phyloP scores from a whole-genome alignment of 2,888 invertebrate species.

The Dasysyrphus albostriatus region DNA sequence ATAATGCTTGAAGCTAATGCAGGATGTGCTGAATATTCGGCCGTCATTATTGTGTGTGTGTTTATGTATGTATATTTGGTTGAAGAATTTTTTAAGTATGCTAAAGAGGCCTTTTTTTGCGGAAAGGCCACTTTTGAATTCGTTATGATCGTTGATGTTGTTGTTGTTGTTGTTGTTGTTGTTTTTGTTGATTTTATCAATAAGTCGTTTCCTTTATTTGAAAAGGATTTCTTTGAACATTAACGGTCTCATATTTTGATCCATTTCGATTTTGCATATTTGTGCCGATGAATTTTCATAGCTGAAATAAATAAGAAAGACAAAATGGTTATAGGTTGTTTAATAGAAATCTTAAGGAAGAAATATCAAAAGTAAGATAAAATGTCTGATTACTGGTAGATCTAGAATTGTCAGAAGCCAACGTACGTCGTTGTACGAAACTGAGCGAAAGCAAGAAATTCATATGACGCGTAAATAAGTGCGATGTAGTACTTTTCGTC shows the following conservation, averaged over 20 bases:
- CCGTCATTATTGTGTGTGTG: conserved; percentile 78
- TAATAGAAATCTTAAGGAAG: too few species aligned
- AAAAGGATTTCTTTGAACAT: conserved; percentile 45
- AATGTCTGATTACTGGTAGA: too few species aligned
- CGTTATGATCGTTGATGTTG: conserved; percentile 15
- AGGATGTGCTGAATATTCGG: conserved; percentile 82
- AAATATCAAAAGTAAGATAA: too few species aligned
- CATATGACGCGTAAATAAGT: too few species aligned
- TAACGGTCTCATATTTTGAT: conserved; percentile 58
- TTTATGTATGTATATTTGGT: conserved; percentile 50
- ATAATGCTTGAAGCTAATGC: conserved; percentile 81
- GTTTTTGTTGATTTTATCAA: conserved; percentile 7
- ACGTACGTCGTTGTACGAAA: too few species aligned
- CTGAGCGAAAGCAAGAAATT: too few species aligned
- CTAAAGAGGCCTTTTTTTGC: conserved; percentile 37
- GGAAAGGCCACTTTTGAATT: conserved; percentile 38
- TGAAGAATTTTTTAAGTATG: conserved; percentile 14
- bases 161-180: not conserved
- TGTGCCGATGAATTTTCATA: conserved; percentile 73
- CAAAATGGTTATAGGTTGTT: not conserved
- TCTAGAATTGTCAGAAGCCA: too few species aligned
- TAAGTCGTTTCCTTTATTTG: conserved; percentile 36
- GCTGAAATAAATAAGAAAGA: conserved; percentile 49
- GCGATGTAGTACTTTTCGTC: too few species aligned
- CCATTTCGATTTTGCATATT: conserved; percentile 71